phyloP scores from a whole-genome alignment of 2,888 invertebrate genomes.

The Lutraria lutraria region DNA sequence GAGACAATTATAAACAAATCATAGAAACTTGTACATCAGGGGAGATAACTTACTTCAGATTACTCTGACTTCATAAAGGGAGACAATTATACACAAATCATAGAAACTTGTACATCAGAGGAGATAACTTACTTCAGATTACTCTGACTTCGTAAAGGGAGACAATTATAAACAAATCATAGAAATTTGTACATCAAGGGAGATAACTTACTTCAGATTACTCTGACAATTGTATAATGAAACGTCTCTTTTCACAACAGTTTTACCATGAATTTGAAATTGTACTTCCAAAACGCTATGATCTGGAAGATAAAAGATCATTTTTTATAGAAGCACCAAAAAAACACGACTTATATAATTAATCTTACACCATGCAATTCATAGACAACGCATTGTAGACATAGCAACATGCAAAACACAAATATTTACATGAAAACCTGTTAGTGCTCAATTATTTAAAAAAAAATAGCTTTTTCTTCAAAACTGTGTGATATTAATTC shows the following conservation, averaged over 20 bases:
- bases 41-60: too few relatives aligned
- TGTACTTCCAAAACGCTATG: conserved; percentile 78
- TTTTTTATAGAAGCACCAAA: background rate
- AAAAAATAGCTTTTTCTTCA: too few relatives aligned
- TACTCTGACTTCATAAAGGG: too few relatives aligned
- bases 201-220: conserved; percentile 76
- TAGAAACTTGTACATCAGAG: too few relatives aligned
- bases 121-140: conserved; percentile 76
- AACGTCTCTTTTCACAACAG: conserved; percentile 81
- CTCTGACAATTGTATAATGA: conserved; percentile 79
- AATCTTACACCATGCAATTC: background rate
- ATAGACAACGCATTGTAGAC: background rate
- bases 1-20: too few relatives aligned
- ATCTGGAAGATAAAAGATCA: conserved; percentile 72
- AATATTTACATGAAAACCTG: background rate
- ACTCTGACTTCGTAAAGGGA: too few relatives aligned
- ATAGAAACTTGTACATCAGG: too few relatives aligned
- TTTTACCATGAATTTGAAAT: conserved; percentile 78
- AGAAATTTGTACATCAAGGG: too few relatives aligned
- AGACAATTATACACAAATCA: too few relatives aligned
- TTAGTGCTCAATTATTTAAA: too few relatives aligned
- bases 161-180: too few relatives aligned
- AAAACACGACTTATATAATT: background rate
- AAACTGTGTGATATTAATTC: too few relatives aligned
- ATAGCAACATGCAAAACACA: background rate